phyloP scores from a whole-genome alignment of 2,797 vertebrate species.

The Micrastur ruficollis region DNA sequence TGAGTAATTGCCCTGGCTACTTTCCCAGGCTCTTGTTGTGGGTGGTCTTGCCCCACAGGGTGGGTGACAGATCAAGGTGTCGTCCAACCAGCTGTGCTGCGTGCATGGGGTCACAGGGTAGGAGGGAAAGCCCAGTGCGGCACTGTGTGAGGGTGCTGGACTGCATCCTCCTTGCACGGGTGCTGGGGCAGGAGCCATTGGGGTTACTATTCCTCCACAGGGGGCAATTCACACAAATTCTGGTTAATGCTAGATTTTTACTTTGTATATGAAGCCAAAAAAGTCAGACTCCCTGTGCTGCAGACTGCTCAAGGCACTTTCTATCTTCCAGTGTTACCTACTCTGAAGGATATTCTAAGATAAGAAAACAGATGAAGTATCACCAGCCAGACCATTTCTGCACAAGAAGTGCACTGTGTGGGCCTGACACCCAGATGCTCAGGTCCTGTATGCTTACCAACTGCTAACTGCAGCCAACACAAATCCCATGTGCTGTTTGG shows the following conservation, averaged over 20 bases:
- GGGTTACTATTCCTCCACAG: neutral
- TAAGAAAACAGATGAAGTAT: neutral
- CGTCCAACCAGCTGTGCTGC: neutral
- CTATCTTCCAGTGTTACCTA: neutral
- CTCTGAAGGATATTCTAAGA: neutral
- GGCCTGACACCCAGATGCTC: neutral
- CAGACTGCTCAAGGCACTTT: neutral
- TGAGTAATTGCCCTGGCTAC: neutral
- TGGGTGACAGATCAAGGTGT: neutral
- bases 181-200: neutral
- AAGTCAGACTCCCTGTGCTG: neutral
- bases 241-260: neutral
- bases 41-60: neutral
- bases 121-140: neutral
- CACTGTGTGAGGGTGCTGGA: neutral
- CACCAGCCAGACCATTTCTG: neutral
- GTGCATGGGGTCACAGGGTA: neutral
- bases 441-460: fast-evolving
- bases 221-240: neutral
- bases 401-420: neutral
- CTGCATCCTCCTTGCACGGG: neutral
- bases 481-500: neutral
- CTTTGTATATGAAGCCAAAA: neutral
- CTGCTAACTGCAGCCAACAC: neutral
- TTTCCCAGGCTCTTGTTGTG: neutral